Percentiles rank a stretch among this genome's conserved stretches.
Evolutionary conservation across 1,140 invertebrate genomes (phyloP).

Genomic region (Gonatopus flavifemur): DNA sequence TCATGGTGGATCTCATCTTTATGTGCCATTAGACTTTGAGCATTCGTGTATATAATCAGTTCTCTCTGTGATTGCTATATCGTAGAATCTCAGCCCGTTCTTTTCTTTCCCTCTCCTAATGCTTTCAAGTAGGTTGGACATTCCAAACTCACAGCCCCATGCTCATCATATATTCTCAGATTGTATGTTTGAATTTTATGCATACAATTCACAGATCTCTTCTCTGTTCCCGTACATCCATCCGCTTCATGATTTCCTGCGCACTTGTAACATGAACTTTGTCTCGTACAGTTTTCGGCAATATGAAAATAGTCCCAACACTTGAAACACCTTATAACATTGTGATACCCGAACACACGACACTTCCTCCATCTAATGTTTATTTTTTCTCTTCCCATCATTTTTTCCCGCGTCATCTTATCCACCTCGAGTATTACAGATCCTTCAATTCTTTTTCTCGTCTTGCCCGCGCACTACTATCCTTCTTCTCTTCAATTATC

Average conservation of each 20-base stretch:
- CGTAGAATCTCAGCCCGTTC: too few species aligned
- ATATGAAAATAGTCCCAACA: constrained; percentile 15
- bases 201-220: constrained; percentile 3
- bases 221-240: not conserved
- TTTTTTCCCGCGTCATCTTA: not conserved
- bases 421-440: constrained; percentile 5
- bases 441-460: constrained; percentile 1
- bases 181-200: constrained; percentile 7
- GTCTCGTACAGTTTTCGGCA: constrained; percentile 8
- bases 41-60: constrained; percentile 5
- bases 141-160: too few species aligned
- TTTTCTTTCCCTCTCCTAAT: too few species aligned
- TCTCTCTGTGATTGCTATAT: constrained; percentile 2
- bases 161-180: too few species aligned
- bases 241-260: constrained; percentile 6
- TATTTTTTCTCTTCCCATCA: not conserved
- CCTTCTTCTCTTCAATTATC: too few species aligned
- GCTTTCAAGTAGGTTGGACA: too few species aligned
- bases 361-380: constrained; percentile 12
- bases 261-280: constrained; percentile 7
- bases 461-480: too few species aligned
- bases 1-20: constrained; percentile 8
- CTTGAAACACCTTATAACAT: constrained; percentile 9
- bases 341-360: constrained; percentile 1
- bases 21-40: constrained; percentile 5